Percentiles rank a stretch among this genome's conserved stretches.
phyloP scores from a whole-genome alignment of 1,140 invertebrate genomes.

The Zaprionus davidi region DNA sequence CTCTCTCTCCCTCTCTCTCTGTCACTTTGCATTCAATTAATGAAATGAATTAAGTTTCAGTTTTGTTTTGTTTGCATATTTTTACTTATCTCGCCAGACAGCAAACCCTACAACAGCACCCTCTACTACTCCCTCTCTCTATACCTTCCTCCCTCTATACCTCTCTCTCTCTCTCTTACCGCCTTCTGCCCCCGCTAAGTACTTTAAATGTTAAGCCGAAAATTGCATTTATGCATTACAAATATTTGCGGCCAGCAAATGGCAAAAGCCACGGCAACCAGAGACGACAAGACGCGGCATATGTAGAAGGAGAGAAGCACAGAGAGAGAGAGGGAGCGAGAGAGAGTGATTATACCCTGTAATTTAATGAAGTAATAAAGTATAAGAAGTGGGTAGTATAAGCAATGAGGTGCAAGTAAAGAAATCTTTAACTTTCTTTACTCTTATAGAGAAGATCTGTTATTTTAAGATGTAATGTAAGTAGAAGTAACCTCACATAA shows the following conservation, averaged over 20 bases:
- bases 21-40: constrained; percentile 14
- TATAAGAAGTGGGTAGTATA: neutral
- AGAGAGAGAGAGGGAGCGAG: too few species aligned
- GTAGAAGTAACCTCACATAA: too few species aligned
- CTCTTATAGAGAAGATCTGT: too few species aligned
- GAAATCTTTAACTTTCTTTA: too few species aligned
- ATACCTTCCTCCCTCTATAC: neutral
- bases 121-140: too few species aligned
- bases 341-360: neutral
- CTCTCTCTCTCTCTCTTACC: neutral
- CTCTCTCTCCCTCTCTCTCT: neutral
- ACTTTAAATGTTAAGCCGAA: constrained; percentile 50
- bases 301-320: neutral
- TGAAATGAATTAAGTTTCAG: constrained; percentile 23
- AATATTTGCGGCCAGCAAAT: constrained; percentile 53
- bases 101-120: neutral
- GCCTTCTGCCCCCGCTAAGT: neutral
- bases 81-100: constrained; percentile 31
- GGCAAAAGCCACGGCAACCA: constrained; percentile 32
- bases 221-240: constrained; percentile 59
- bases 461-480: too few species aligned
- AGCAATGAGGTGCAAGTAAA: too few species aligned
- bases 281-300: constrained; percentile 12
- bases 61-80: constrained; percentile 7
- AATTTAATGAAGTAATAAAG: neutral